Base-by-base conservation (phyloP, 2,797 vertebrate species). In the Acipenser oxyrinchus region DNA sequence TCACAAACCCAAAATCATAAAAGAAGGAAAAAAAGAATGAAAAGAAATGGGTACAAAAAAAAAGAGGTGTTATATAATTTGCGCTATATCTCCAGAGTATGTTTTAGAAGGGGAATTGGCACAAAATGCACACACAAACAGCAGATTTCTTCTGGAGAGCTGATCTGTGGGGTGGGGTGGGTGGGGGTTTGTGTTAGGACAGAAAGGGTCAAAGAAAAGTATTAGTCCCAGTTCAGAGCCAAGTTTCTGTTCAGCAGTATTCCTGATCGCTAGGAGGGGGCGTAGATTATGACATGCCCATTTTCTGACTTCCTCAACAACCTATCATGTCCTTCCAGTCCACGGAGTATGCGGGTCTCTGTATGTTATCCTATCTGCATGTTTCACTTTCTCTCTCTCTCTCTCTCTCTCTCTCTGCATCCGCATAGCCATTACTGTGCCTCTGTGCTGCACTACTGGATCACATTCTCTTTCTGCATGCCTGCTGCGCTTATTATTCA, bases 301-400 rank as follows among this genome's bases (percentile, higher is more conserved):
- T 61, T 67, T 60, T 67, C 66, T 50, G 13, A 23, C 59, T 62
- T 67, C 57, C 60, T 67, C 48, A 67, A 12, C 60, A 60, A 51
- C 49, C 59, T 67, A 10, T 67, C 66, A 49, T 62, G 66, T 50
- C 66, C 66, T 23, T 37, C 66, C 58, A 67, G 66, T 23, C 59
- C 66, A 11, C 58, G 66, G 18, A 61, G 48, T 50, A 57, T 51
- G 58, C 66, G 66, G 58, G 58, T 49, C 68, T 65, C 55, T 67
- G 57, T 65, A 66, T 62, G 71, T 65, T 50, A 60, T 11, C 72
- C 62, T 67, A 49, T 73, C 11, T 65, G 66, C 68, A 2, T 48
- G 13, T 71, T 37, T 37, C 37, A 37, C 37, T 37, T 1, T 37
- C 37, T 37, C 37, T 37, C 37, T 37, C 37, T 18, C 37, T 37